Base-by-base conservation (phyloP, 2,113 vertebrate species). In the Dasyurus viverrinus region DNA sequence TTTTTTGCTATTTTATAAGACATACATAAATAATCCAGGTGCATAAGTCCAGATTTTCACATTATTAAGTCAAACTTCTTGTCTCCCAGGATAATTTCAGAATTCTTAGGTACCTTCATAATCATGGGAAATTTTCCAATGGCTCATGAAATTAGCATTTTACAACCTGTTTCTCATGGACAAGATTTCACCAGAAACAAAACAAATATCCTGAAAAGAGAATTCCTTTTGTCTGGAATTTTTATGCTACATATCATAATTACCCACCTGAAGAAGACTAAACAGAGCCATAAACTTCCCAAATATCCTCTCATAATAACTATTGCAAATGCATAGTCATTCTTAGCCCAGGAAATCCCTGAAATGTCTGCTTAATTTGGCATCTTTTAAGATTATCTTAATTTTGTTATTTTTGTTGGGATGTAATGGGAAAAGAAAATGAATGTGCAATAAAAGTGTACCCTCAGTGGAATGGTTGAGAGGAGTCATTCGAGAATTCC, bases 11-110 rank as follows among this genome's bases (percentile, higher is more conserved):
- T 42, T 84, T 84, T 84, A 84, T 93, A 94, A 54, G 30, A 91
- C 11, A 46, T 84, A 89, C 42, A 91, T 57, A 96, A 95, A 57
- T 95, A 96, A 92, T 91, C 46, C 3, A 92, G 89, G 91, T 90
- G 8, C 52, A 55, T n/a, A 91, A 53, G 89, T 91, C 26, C 8
- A 22, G 53, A 55, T 68, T 92, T 96, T 94, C 26, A 27, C 46
- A 25, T 2, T 0, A 36, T 90, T 95, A 55, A 23, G 68, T 93
- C 36, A 91, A 36, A 53, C n/a, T 94, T 96, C 30, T 53, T 93
- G n/a, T 92, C 42, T 94, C 90, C 68, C 91, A 48, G n/a, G 7
- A n/a, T 42, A 92, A 90, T 93, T 84, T 52, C 30, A 89, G 5
- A 84, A 46, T 27, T 0, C 19, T 90, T 30, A 47, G n/a, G 68